Evolutionary conservation across 1,140 invertebrate genomes (phyloP), one percentile per base, ranked within the genome.

Genomic region (Ips nitidus): DNA sequence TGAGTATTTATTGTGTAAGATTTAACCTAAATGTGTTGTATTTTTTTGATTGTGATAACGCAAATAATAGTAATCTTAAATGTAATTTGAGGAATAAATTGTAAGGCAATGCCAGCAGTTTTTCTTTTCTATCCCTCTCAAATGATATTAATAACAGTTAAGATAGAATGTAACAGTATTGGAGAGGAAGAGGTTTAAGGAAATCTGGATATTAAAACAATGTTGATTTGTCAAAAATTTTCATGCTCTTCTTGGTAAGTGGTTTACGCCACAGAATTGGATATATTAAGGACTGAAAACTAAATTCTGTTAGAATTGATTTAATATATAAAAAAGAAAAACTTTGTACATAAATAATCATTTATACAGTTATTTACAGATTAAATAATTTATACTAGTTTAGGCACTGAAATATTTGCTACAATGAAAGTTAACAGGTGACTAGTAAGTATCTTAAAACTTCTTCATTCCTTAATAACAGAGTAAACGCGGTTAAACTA

Each of bases 361-460:
- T 55, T 22, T 22, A 36, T 55, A 55, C 52, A 55, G 52, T 55
- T 55, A 55, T 55, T 55, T 45, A 70, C 68, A 70, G 8, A 52
- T 60, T 55, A 70, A 65, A 70, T 70, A 70, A 70, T 64, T 70
- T 64, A 22, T 22, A 70, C 69, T 70, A 71, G 55, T 71, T 71
- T 71, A 71, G 70, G 70, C 70, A 71, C 70, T 71, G 70, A 61
- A 66, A 71, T 67, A 65, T 66, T 66, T 62, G 43, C 70, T 71
- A 66, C 55, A 66, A 22, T 65, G 69, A 58, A 40, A 62, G 41
- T 66, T 66, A 71, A 71, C 57, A 71, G 50, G 57, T 71, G 70
- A 71, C 70, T 71, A 71, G 70, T 71, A 67, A 65, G 42, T 66
- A 65, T 65, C 52, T n/a, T 69, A 63, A 69, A 69, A 52, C n/a